A percentile compares a stretch with the other conserved stretches of the same genome.
These are phyloP conservation scores for Marronus borbonicus DNA, from an alignment of 2,888 invertebrate species.

Conservation along the genomic window DNA sequence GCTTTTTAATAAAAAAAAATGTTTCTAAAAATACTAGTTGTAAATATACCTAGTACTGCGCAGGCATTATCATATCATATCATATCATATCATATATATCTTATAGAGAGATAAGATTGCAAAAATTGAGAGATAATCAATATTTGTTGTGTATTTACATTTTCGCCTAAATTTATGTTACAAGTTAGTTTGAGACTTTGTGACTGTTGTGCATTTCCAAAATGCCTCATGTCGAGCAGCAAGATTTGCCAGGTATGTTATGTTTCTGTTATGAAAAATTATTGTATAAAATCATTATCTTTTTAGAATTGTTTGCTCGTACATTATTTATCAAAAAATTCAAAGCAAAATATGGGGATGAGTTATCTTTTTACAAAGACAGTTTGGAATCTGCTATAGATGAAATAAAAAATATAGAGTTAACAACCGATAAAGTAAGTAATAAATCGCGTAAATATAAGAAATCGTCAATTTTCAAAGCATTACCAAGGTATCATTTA, in stretches of 20 bases:
- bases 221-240: not conserved
- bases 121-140: slow-evolving; percentile 4
- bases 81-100: too few species aligned
- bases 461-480: not conserved
- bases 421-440: slow-evolving; percentile 12
- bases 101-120: slow-evolving; percentile 37
- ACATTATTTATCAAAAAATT: slow-evolving; percentile 57
- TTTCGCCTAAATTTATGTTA: slow-evolving; percentile 3
- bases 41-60: too few species aligned
- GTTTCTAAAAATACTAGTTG: too few species aligned
- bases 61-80: too few species aligned
- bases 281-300: not conserved
- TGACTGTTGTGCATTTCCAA: not conserved
- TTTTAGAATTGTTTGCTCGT: slow-evolving; percentile 56
- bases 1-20: too few species aligned
- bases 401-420: slow-evolving; percentile 9
- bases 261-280: not conserved
- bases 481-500: too few species aligned
- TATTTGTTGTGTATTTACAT: slow-evolving; percentile 11
- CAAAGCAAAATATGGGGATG: slow-evolving; percentile 53
- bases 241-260: slow-evolving; percentile 34
- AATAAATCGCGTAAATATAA: not conserved
- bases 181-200: not conserved
- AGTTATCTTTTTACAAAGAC: slow-evolving; percentile 58
- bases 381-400: slow-evolving; percentile 58